Percentiles rank a stretch among this genome's conserved stretches.
These are phyloP conservation scores for Sarcophilus harrisii DNA, from an alignment of 2,797 vertebrate genomes.

Conservation along the genomic window DNA sequence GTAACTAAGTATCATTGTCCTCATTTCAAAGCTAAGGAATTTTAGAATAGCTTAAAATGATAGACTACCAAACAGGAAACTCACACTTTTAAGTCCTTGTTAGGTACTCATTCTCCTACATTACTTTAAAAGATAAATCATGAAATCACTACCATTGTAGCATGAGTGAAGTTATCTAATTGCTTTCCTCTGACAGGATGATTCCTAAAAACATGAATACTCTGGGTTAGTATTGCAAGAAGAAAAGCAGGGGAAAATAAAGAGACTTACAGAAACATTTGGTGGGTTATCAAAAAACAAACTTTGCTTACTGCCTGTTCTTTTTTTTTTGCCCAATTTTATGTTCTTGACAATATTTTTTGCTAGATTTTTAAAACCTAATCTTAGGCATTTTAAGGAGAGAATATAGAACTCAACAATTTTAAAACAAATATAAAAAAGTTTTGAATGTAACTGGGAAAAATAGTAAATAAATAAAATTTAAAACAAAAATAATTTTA, in stretches of 20 bases:
- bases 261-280: constrained; percentile 4
- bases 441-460: no score
- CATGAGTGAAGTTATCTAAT: background rate
- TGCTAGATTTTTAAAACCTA: constrained; percentile 58
- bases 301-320: background rate
- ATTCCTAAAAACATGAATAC: background rate
- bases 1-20: background rate
- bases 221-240: background rate
- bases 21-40: background rate
- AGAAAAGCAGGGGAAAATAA: background rate
- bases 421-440: no score
- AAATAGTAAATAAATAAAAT: no score
- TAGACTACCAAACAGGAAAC: background rate
- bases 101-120: background rate
- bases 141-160: background rate
- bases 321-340: constrained; percentile 60
- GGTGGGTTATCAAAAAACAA: constrained; percentile 12
- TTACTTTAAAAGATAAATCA: background rate
- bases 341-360: constrained; percentile 59
- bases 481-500: no score
- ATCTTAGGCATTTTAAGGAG: background rate
- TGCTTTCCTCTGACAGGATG: constrained; percentile 32
- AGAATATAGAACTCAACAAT: no score
- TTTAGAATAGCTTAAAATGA: background rate
- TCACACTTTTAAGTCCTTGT: background rate